These are phyloP conservation scores for Procambarus virginalis DNA, from an alignment of 1,140 invertebrate species.

Conservation along the genomic window DNA sequence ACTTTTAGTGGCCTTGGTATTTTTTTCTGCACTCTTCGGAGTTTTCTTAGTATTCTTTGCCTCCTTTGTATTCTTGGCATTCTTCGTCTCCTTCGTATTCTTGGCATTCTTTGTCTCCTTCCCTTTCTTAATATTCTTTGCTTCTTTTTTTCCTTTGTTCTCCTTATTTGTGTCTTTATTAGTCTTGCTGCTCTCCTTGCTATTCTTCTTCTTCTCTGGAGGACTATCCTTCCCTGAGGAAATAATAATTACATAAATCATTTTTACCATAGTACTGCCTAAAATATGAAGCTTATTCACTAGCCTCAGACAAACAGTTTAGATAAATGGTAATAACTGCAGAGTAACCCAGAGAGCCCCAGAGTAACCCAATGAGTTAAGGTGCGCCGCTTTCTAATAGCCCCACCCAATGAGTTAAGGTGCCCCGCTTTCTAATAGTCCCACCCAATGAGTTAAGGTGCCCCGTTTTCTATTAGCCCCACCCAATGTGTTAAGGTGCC, in stretches of 20 bases:
- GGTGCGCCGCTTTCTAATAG: too few species aligned
- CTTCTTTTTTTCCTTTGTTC: neutral
- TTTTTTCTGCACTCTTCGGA: conserved; percentile 1
- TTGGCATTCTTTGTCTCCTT: conserved; percentile 18
- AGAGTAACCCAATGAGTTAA: too few species aligned
- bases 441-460: too few species aligned
- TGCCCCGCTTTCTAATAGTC: too few species aligned
- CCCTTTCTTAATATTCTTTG: neutral
- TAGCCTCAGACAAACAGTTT: too few species aligned
- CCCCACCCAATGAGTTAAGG: too few species aligned
- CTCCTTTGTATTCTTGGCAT: neutral
- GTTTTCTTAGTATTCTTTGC: conserved; percentile 31
- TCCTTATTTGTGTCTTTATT: conserved; percentile 24
- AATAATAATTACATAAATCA: neutral
- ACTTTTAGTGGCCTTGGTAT: conserved; percentile 24
- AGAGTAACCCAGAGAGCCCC: too few species aligned
- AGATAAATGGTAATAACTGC: too few species aligned
- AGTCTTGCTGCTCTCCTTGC: conserved; percentile 4
- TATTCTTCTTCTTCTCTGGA: conserved; percentile 36
- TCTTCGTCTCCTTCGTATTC: neutral
- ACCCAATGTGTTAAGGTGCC: too few species aligned
- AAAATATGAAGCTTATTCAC: too few species aligned
- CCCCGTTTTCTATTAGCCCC: too few species aligned
- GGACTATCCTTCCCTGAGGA: conserved; percentile 29
- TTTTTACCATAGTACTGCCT: neutral